Base-by-base conservation (phyloP, 2,797 vertebrate genomes). In the Gila robusta region DNA sequence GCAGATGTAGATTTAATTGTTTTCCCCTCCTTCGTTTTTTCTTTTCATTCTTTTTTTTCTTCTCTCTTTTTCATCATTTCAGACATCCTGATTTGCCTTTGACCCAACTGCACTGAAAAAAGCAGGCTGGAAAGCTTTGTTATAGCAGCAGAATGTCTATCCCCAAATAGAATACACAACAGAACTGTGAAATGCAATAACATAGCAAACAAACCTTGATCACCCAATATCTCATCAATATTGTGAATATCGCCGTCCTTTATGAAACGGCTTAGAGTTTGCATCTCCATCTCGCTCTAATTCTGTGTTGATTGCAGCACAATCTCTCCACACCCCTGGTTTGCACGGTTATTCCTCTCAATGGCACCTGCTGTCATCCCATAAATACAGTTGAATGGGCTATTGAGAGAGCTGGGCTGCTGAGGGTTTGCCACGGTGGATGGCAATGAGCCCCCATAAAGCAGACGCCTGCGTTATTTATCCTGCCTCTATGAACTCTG, bases 301-400 rank as follows among this genome's bases (percentile, higher is more conserved):
- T 85, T 79, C 87, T 82, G 87, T 87, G 67, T 84, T 83, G 88
- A 73, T 88, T 81, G 81, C 81, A 54, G 72, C 28, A 49, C 59
- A 77, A n/a, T 73, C 86, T 84, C 81, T 87, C 81, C 84, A 69
- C 84, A 85, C 67, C 87, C 84, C 77, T 39, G 47, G 67, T 88
- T 77, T 88, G 86, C 67, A 88, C 87, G 79, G 86, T 83, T 89
- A 89, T 89, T 82, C 4, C 88, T 89, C 79, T 90, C 91, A 93
- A 91, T 92, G 91, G 89, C 94, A 94, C 93, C 93, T 93, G 92
- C 92, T 91, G 21, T 78, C 87, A 87, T 49, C 39, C 84, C 90
- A 90, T 90, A 91, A 92, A 92, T 91, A 89, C 87, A 64, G 87
- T 85, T 89, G 91, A 94, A 94, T 92, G 92, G 91, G 84, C 91